phyloP scores from a whole-genome alignment of 2,888 invertebrate species.

The Eretmocerus hayati region DNA sequence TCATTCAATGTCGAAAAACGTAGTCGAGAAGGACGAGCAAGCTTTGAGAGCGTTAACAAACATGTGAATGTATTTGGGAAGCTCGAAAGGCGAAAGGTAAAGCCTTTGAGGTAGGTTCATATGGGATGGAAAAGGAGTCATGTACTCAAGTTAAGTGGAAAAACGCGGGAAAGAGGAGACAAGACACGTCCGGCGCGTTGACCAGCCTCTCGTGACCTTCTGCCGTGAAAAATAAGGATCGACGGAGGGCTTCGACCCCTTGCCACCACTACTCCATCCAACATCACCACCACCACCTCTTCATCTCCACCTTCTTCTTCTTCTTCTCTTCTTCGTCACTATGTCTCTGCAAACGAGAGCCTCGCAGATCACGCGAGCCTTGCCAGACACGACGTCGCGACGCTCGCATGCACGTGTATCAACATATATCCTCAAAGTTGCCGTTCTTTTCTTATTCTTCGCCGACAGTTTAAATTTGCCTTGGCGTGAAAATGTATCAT shows the following conservation, averaged over 20 bases:
- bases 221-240: conserved; percentile 18
- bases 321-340: not conserved
- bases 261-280: conserved; percentile 2
- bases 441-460: no score
- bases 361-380: no score
- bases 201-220: conserved; percentile 22
- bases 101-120: no score
- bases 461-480: no score
- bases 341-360: no score
- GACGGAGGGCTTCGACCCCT: conserved; percentile 20
- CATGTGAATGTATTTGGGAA: conserved; percentile 19
- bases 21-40: no score
- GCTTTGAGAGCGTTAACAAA: no score
- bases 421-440: no score
- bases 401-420: not conserved
- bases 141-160: conserved; percentile 10
- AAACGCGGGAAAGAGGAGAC: conserved; percentile 15
- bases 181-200: conserved; percentile 17
- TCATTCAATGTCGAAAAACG: no score
- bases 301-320: not conserved
- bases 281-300: not conserved
- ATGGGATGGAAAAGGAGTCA: not conserved
- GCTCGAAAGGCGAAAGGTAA: no score
- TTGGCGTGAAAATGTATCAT: no score
- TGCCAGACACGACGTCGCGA: not conserved